Conservation (phyloP, 2,888 invertebrate genomes). For the Spisula subtruncata region DNA sequence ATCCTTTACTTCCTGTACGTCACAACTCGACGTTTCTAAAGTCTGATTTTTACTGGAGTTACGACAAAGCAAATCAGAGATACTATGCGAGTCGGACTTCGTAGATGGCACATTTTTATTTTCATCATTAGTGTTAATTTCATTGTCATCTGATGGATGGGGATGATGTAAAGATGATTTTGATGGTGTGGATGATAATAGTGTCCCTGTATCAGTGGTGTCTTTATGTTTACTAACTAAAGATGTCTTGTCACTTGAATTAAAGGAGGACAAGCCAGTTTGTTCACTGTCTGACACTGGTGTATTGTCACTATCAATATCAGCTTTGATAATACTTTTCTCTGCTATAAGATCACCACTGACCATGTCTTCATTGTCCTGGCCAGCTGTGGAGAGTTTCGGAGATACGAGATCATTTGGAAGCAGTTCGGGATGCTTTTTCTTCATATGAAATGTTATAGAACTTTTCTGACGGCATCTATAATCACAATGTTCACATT, state of each 20-base stretch:
- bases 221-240: background rate
- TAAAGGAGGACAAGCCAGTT: background rate
- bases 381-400: background rate
- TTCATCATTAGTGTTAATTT: background rate
- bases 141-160: conserved; percentile 22
- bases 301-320: background rate
- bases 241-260: background rate
- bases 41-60: conserved; percentile 28
- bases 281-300: background rate
- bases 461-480: conserved; percentile 86
- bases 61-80: conserved; percentile 28
- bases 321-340: conserved; percentile 41
- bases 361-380: conserved; percentile 2
- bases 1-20: conserved; percentile 20
- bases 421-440: conserved; percentile 71
- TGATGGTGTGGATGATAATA: background rate
- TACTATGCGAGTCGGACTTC: conserved; percentile 25
- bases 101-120: conserved; percentile 43
- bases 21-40: conserved; percentile 33
- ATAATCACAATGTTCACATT: conserved; percentile 86
- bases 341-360: background rate
- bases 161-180: conserved; percentile 19
- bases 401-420: conserved; percentile 47
- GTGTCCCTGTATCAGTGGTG: background rate
- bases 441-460: conserved; percentile 84